These are phyloP conservation scores for Balaeniceps rex DNA, from an alignment of 2,113 vertebrate species.

Conservation along the genomic window DNA sequence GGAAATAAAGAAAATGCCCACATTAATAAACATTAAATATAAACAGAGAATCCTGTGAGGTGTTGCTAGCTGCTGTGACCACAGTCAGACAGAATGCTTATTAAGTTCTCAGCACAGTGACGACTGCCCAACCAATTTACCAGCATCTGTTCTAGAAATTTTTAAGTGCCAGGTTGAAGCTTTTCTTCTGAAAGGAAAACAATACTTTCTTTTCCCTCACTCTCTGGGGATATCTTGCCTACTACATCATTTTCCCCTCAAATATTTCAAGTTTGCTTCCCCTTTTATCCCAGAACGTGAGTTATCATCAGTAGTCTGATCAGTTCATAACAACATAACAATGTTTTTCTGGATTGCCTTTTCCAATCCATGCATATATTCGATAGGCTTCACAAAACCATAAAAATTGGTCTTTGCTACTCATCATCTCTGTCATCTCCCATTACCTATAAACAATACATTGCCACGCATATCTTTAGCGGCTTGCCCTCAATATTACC, in stretches of 20 bases:
- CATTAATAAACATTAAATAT: neutral
- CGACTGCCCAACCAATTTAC: neutral
- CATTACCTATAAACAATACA: neutral
- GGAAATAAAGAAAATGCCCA: neutral
- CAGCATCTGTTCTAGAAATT: neutral
- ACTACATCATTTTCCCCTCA: neutral
- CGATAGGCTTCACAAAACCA: neutral
- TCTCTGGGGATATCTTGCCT: neutral
- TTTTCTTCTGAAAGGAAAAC: neutral
- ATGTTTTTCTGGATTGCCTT: neutral
- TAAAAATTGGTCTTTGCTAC: neutral
- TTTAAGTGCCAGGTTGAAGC: neutral
- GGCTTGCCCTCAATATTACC: neutral
- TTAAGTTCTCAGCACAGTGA: neutral
- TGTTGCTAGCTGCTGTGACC: neutral
- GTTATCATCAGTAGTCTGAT: neutral
- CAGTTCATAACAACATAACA: neutral
- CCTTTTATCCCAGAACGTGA: neutral
- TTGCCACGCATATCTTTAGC: neutral
- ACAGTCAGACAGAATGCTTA: neutral
- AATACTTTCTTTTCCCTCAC: neutral
- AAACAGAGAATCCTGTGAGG: neutral
- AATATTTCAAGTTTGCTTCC: neutral
- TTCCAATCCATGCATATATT: neutral
- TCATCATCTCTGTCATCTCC: neutral